Conservation (phyloP, 2,113 vertebrate species). For the Axis porcinus region DNA sequence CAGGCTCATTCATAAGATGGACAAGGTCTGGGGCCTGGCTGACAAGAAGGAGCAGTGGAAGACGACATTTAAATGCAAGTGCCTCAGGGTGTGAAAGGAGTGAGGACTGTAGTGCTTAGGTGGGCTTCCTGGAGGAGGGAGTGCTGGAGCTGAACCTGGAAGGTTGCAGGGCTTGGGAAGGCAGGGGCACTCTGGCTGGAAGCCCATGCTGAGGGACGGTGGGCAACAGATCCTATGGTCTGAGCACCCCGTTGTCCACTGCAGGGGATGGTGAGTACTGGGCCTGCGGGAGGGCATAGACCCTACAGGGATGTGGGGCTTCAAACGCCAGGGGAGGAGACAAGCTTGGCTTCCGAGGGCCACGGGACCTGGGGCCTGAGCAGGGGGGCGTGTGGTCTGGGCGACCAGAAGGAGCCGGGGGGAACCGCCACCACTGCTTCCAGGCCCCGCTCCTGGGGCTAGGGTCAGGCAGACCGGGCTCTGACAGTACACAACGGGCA, state of each 20-base stretch:
- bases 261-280: rapidly evolving
- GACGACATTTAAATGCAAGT: background rate
- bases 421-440: background rate
- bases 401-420: background rate
- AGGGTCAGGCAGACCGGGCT: background rate
- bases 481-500: background rate
- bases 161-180: background rate
- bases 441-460: background rate
- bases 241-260: background rate
- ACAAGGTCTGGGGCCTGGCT: background rate
- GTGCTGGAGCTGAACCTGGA: background rate
- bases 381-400: background rate
- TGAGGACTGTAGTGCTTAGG: background rate
- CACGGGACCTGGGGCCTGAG: background rate
- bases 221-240: background rate
- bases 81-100: background rate
- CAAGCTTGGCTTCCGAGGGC: background rate
- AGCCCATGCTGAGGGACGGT: too few relatives aligned
- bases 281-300: background rate
- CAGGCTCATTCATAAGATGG: background rate
- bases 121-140: background rate
- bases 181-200: background rate
- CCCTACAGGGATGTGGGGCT: background rate
- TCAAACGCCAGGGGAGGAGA: background rate
- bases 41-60: background rate